Evolutionary conservation across 2,888 invertebrate species (phyloP).

Genomic region (Trachelus stipa): DNA sequence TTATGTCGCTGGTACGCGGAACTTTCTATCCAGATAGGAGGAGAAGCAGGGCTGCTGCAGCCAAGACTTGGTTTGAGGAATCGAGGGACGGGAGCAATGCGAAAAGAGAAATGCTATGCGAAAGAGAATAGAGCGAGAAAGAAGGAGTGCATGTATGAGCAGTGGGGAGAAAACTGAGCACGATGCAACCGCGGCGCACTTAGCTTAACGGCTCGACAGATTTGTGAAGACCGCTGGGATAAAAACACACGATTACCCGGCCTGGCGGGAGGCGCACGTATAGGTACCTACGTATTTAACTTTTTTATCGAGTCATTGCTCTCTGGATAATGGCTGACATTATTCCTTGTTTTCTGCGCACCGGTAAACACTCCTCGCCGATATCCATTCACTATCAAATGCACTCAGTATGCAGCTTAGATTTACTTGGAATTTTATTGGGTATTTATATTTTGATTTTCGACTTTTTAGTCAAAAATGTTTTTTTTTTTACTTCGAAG

Average conservation of each 20-base stretch:
- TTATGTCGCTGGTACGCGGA: not conserved
- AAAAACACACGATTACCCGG: conserved; percentile 43
- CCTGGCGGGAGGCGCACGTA: conserved; percentile 25
- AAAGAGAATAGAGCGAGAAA: not conserved
- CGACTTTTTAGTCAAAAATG: no score
- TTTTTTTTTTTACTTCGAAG: not conserved
- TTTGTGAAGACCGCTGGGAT: conserved; percentile 40
- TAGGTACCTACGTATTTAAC: conserved; percentile 21
- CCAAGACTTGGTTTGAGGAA: not conserved
- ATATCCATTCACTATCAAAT: not conserved
- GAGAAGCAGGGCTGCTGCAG: not conserved
- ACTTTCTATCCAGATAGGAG: not conserved
- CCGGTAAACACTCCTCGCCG: conserved; percentile 15
- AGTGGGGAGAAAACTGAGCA: not conserved
- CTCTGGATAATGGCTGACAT: conserved; percentile 27
- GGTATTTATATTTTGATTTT: not conserved
- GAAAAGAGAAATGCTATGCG: not conserved
- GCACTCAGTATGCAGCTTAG: not conserved
- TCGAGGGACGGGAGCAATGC: not conserved
- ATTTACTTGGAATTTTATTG: not conserved
- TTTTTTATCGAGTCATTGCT: conserved; percentile 27
- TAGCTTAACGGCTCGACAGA: conserved; percentile 42
- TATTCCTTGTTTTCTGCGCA: conserved; percentile 25
- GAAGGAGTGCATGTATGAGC: not conserved
- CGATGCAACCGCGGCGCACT: conserved; percentile 28